Evolutionary conservation across 1,140 invertebrate genomes (phyloP), one percentile per base, ranked within the genome.

Genomic region (Hormaphis cornu): DNA sequence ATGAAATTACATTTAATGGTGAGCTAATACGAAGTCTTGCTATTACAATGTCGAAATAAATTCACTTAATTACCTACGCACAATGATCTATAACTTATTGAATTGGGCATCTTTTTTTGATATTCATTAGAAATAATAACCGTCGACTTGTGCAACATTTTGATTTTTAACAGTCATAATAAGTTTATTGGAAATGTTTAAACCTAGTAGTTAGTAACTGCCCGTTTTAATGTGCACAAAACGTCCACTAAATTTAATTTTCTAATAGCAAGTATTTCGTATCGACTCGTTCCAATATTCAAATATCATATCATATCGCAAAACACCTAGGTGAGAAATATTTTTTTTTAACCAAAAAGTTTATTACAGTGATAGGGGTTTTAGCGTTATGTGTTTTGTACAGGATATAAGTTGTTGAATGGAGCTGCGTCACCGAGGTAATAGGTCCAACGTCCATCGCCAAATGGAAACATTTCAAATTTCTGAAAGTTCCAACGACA

Each of bases 341-440:
- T n/a, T n/a, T 26, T 6, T 44, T 28, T 44, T 40, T 61, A 61
- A 61, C 58, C 16, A 28, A 44, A 6, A 44, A 30, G 30, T 61
- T 4, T 58, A 61, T 46, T 66, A 8, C 24, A 22, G 9, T 33
- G 28, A 66, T 66, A 66, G 61, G 61, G 61, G 42, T 33, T 66
- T 66, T 66, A 48, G 61, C 33, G n/a, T 30, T 66, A 12, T 66
- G 28, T 66, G 18, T 66, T 66, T 66, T 66, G 44, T 50, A 66
- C 61, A 66, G 61, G 44, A n/a, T 35, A 48, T 30, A 66, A n/a
- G n/a, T n/a, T n/a, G n/a, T 50, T 35, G 28, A 66, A 66, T 66
- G 61, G 44, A 66, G 61, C 40, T 66, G 28, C 61, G 61, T 48
- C 61, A 48, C 50, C 61, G 61, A 16, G 42, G 42, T 66, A 66